Base-by-base conservation (phyloP, 2,888 invertebrate species). In the Plebejus anna region DNA sequence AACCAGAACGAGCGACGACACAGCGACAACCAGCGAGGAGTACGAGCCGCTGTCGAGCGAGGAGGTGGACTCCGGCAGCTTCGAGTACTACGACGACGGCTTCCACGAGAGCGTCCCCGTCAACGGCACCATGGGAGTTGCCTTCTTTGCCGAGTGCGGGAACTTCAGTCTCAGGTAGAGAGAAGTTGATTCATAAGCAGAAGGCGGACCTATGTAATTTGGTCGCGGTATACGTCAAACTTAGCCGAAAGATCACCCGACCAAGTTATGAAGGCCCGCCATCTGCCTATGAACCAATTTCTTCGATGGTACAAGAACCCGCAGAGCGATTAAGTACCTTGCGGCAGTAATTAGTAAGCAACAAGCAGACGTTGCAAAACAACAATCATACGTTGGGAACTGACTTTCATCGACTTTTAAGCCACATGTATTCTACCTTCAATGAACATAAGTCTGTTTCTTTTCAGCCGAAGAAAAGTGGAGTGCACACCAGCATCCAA, bases 401-500 rank as follows among this genome's bases (percentile, higher is more conserved):
- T 38, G 38, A 38, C 38, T 38, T 5, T 38, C 6, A 38, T 61
- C 1, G 7, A n/a, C 28, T 9, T 61, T 59, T 6, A 59, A 6
- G 28, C 61, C 22, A 22, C 9, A 6, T 11, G 32, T 9, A 3
- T 61, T 9, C 4, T 22, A 42, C 11, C 16, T 36, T n/a, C 1
- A 42, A 71, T 42, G 42, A 38, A 42, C 32, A 28, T 36, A 13
- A 77, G 47, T 47, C 76, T 72, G 28, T 76, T 77, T 75, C 22
- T 75, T 87, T 86, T 7, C 87, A 92, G 91, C 42, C 85, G 82
- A 1, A 86, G 90, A 9, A 83, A 92, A 80, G 94, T 96, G 4
- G 93, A 95, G 83, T 97, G 97, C 86, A 94, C 93, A 61, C 98
- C 98, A 0, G 94, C 94, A 79, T 96, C 97, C 0, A 96, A 98